A percentile compares a stretch with the other conserved stretches of the same genome.
phyloP scores from a whole-genome alignment of 2,113 vertebrate species.

The Trichomycterus rosablanca region DNA sequence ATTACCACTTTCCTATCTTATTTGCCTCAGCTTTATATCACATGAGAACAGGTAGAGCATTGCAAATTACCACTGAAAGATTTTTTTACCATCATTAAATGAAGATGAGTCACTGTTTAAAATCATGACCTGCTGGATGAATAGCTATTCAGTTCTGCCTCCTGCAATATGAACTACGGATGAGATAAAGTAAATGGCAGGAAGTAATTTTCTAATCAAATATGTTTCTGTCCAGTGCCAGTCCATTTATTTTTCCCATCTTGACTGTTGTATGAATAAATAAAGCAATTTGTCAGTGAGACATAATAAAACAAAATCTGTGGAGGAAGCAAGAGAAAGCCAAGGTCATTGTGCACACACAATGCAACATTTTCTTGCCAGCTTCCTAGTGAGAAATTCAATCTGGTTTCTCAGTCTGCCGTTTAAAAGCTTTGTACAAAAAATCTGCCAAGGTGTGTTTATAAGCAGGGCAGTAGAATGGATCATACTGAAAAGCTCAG shows the following conservation, averaged over 20 bases:
- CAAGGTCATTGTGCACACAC: not conserved
- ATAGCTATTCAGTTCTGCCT: conserved; percentile 8
- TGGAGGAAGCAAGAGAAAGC: conserved; percentile 9
- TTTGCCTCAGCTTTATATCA: not conserved
- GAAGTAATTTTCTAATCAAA: conserved; percentile 28
- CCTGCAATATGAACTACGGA: not conserved
- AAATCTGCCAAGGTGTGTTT: too few relatives aligned
- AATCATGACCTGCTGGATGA: not conserved
- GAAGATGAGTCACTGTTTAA: conserved; percentile 27
- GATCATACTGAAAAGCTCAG: too few relatives aligned
- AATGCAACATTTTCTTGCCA: not conserved
- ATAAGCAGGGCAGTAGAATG: too few relatives aligned
- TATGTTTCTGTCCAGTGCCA: conserved; percentile 11
- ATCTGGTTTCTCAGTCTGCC: not conserved
- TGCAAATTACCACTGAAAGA: not conserved
- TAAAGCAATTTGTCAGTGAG: conserved; percentile 18
- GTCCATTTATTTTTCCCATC: conserved; percentile 18
- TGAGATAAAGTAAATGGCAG: conserved; percentile 7
- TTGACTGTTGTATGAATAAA: conserved; percentile 5
- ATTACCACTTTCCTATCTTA: conserved; percentile 14
- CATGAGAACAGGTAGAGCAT: not conserved
- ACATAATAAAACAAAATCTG: conserved; percentile 8
- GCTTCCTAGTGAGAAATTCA: not conserved
- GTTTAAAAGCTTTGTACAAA: too few relatives aligned
- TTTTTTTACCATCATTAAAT: conserved; percentile 4